phyloP scores from a whole-genome alignment of 1,140 invertebrate genomes.

The Aphaenogaster ashmeadi region DNA sequence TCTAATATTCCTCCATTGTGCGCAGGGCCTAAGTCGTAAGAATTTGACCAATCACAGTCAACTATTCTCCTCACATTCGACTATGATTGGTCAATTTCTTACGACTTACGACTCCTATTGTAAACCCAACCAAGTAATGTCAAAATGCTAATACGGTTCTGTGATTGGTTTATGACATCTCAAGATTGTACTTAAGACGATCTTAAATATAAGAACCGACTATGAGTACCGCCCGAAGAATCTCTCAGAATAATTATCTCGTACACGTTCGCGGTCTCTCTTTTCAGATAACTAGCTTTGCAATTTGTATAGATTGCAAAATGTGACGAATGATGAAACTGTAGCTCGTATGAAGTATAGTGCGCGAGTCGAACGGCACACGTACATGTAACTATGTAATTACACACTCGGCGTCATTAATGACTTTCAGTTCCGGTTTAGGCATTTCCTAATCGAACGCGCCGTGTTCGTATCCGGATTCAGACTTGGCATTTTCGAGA shows the following conservation, averaged over 20 bases:
- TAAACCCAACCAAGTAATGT: too few relatives aligned
- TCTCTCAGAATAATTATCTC: background rate
- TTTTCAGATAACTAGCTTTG: background rate
- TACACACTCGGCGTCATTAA: constrained; percentile 3
- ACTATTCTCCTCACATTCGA: too few relatives aligned
- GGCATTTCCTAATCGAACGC: background rate
- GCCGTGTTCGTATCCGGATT: background rate
- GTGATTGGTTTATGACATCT: too few relatives aligned
- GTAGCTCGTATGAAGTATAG: background rate
- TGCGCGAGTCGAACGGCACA: background rate
- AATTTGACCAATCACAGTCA: too few relatives aligned
- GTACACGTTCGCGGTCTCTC: background rate
- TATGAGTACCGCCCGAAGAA: too few relatives aligned
- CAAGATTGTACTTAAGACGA: too few relatives aligned
- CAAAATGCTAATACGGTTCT: too few relatives aligned
- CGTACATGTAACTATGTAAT: background rate
- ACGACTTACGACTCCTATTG: too few relatives aligned
- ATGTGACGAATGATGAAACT: background rate
- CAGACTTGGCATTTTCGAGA: background rate
- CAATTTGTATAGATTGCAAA: constrained; percentile 2
- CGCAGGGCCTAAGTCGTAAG: too few relatives aligned
- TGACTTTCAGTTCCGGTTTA: constrained; percentile 10
- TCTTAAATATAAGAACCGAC: too few relatives aligned
- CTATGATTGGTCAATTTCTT: too few relatives aligned
- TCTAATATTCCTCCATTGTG: too few relatives aligned